Evolutionary conservation across 1,140 invertebrate species (phyloP).

Genomic region (Microplitis mediator): DNA sequence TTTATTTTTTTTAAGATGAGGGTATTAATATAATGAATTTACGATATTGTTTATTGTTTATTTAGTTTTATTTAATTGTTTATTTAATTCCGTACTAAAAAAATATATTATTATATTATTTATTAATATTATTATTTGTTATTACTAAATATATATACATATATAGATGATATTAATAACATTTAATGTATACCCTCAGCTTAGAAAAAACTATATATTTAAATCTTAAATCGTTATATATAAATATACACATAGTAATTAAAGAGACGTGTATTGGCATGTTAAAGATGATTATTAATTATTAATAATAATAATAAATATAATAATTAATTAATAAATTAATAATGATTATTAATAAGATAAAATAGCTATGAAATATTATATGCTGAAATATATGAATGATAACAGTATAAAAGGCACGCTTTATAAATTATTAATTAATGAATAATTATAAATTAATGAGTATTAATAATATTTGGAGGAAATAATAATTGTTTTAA

Average conservation of each 20-base stretch:
- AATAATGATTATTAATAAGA: neutral
- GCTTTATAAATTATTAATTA: no score
- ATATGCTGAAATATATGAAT: no score
- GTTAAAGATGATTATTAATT: slow-evolving; percentile 4
- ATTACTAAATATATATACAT: slow-evolving; percentile 18
- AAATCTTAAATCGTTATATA: slow-evolving; percentile 13
- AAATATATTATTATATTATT: neutral
- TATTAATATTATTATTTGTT: neutral
- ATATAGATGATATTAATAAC: slow-evolving; percentile 24
- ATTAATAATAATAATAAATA: neutral
- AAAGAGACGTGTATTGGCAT: neutral
- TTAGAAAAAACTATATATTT: neutral
- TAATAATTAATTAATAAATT: neutral
- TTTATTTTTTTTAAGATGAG: neutral
- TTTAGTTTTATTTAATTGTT: slow-evolving; percentile 12
- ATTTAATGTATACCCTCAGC: neutral
- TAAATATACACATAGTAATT: slow-evolving; percentile 34
- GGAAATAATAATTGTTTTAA: no score
- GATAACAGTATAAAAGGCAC: no score
- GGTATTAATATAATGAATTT: neutral
- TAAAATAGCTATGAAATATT: neutral
- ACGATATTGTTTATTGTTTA: neutral
- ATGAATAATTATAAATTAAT: no score
- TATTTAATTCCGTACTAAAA: neutral
- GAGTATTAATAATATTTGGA: no score